Evolutionary conservation across 2,888 invertebrate species (phyloP).

Genomic region (Cataglyphis cursor): DNA sequence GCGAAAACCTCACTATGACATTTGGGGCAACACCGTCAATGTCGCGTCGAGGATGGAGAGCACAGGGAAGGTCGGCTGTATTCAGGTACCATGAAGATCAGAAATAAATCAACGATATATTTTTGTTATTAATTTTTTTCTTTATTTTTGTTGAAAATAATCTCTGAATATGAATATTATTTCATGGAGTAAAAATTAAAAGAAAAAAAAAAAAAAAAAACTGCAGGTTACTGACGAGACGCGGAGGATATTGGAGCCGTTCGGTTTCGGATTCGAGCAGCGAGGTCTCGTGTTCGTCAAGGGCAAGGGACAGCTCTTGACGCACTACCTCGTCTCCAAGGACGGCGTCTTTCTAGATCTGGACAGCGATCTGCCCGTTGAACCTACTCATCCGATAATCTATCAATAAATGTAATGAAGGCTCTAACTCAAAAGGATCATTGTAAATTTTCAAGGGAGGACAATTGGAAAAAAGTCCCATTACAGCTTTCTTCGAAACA

Average conservation of each 20-base stretch:
- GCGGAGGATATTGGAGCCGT: constrained; percentile 94
- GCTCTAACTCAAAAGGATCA: constrained; percentile 66
- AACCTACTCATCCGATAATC: constrained; percentile 85
- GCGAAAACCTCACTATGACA: constrained; percentile 97
- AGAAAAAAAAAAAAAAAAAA: not conserved
- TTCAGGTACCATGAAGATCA: constrained; percentile 91
- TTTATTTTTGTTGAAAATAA: not conserved
- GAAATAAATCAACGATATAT: not conserved
- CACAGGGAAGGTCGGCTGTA: constrained; percentile 97
- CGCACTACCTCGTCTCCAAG: constrained; percentile 93
- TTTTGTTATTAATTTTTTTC: not conserved
- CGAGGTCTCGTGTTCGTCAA: constrained; percentile 98
- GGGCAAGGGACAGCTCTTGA: constrained; percentile 98
- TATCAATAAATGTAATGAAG: constrained; percentile 80
- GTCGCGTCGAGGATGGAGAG: constrained; percentile 99
- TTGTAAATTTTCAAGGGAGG: not conserved
- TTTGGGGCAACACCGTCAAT: constrained; percentile 99
- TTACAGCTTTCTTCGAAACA: constrained; percentile 12
- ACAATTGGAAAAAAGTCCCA: not conserved
- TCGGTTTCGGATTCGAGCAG: constrained; percentile 97
- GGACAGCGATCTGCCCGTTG: constrained; percentile 85
- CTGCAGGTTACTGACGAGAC: constrained; percentile 97
- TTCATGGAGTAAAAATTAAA: not conserved
- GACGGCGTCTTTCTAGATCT: constrained; percentile 84
- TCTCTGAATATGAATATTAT: not conserved